Conservation (phyloP, 2,797 vertebrate genomes). For the Sebastes oblongus region DNA sequence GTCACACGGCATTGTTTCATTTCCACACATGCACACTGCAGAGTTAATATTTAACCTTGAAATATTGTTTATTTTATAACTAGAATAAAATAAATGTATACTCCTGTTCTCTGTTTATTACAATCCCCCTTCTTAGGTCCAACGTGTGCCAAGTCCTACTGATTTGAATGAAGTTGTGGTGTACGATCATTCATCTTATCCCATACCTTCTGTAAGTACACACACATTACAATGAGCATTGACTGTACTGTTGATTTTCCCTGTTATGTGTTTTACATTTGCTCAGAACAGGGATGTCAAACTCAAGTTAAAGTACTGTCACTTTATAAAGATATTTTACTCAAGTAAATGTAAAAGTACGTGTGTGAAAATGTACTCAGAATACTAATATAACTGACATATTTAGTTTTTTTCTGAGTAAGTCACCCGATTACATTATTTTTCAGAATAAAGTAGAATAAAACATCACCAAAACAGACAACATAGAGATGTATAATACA, state of each 20-base stretch:
- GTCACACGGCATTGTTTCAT: background rate
- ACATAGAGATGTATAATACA: too few species aligned
- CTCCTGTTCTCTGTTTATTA: background rate
- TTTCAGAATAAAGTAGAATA: too few species aligned
- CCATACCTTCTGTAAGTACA: background rate
- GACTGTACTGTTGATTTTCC: background rate
- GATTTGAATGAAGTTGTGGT: background rate
- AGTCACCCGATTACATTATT: too few species aligned
- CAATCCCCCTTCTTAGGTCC: background rate
- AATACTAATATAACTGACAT: too few species aligned
- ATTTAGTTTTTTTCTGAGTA: too few species aligned
- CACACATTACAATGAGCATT: background rate
- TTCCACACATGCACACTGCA: background rate
- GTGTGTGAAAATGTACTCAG: background rate
- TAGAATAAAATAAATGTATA: background rate
- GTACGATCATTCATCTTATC: fast-evolving
- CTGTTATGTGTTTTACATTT: background rate
- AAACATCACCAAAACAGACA: too few species aligned
- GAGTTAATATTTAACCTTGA: background rate
- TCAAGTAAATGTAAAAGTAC: background rate
- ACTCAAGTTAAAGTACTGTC: background rate
- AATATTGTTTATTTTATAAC: background rate
- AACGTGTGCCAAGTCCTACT: background rate
- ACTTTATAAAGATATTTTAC: background rate
- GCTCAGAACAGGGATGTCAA: background rate